Base-by-base conservation (phyloP, 2,797 vertebrate genomes). In the Pantherophis vulpinus region DNA sequence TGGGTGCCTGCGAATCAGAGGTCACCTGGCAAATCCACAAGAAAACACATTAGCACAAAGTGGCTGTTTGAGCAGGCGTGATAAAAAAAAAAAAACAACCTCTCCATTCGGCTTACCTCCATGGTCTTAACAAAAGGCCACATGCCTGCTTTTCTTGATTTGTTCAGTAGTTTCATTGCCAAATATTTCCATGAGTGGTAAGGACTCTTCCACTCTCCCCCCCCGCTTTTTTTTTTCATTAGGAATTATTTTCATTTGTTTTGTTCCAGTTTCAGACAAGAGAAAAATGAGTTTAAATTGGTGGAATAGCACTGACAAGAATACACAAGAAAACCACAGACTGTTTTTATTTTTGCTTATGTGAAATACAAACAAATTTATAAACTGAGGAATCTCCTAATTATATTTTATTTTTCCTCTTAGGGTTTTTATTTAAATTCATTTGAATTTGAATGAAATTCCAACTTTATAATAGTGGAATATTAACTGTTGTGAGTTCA, bases 21-120 rank as follows among this genome's bases (percentile, higher is more conserved):
- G 96, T 97, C 97, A 97, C 94, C 95, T 97, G 97, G 97, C 96
- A 94, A 93, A 96, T 96, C 88, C 93, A 93, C 92, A 96, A 95
- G 96, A 97, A 98, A 97, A 96, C 89, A 93, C 95, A 92, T 93
- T 54, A 95, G 95, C 95, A 97, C 96, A 97, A 93, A 94, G 96
- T 1, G 8, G 74, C 95, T 95, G 94, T 95, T 94, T 56, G 93
- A 97, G 95, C 94, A 96, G 96, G 93, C 0, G 0, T 94, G 96
- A 96, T 93, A 88, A 90, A 95, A 79, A 94, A 61, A 74, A 74
- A 37, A 7, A 20, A 6, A 56, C 9, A 56, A 5, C 29, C 92
- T 90, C 10, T 42, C 86, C 93, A 90, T 7, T 37, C 87, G 79
- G 90, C 91, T 95, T 93, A 89, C 87, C 90, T 91, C 95, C 92